Evolutionary conservation across 1,140 invertebrate genomes (phyloP), one percentile per base, ranked within the genome.

Genomic region (Helicoverpa armigera): DNA sequence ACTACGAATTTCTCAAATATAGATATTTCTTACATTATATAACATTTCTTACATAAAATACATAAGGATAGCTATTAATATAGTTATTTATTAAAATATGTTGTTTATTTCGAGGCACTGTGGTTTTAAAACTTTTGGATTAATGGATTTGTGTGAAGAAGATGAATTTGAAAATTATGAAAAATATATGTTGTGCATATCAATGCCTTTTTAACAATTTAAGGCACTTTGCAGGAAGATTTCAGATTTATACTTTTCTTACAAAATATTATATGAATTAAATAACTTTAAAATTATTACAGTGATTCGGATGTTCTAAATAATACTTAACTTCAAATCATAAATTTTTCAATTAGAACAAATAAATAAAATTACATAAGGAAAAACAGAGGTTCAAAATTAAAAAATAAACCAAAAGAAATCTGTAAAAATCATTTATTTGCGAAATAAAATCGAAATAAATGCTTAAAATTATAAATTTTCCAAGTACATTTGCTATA

Each of bases 401-500:
- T 53, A 13, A 51, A 35, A 53, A 69, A 23, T 56, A 73, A 53
- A 43, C 23, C 69, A 54, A 54, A 72, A 14, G 2, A 43, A 3
- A 31, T 53, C 31, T 35, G 54, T 73, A 58, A 73, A 73, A 69
- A 23, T 65, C 72, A 43, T 79, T 60, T 69, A 48, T 81, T 81
- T 43, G 50, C 82, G 79, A 72, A 79, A 43, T 43, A 80, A 82
- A 82, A 80, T 74, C 53, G 51, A 83, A 54, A 50, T 65, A 56
- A 50, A n/a, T 51, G 43, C 61, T 63, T 73, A 72, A 60, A 70
- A 70, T 61, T 29, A 48, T 61, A 13, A 51, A 9, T 67, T 67
- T 63, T 63, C 14, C 12, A 63, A 31, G 43, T 43, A 43, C 9
- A 43, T 43, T 43, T 31, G 12, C 18, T 23, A 73, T 58, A 58